Percentiles rank a stretch among this genome's conserved stretches.
Evolutionary conservation across 2,888 invertebrate species (phyloP).

Genomic region (Lissocephala sabroskyi): DNA sequence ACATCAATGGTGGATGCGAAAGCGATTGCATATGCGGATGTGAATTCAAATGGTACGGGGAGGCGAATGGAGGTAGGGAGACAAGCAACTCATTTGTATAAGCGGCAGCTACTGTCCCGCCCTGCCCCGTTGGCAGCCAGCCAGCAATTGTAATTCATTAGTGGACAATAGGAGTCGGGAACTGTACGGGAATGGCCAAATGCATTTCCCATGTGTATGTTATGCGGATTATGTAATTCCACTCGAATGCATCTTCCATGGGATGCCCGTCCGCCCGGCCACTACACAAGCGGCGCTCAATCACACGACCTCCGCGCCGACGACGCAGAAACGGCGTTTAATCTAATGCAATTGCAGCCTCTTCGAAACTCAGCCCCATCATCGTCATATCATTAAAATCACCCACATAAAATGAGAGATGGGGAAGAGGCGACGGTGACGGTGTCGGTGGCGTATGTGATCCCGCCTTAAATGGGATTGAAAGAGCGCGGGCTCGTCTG

Average conservation of each 20-base stretch:
- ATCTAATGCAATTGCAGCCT: conserved; percentile 44
- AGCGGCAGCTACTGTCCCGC: conserved; percentile 2
- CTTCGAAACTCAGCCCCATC: too few species aligned
- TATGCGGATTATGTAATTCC: conserved; percentile 41
- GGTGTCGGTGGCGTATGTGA: background rate
- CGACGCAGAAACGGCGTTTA: too few species aligned
- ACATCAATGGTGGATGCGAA: conserved; percentile 49
- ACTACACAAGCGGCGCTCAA: too few species aligned
- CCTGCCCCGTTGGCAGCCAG: conserved; percentile 19
- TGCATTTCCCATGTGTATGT: conserved; percentile 58
- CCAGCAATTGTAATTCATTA: conserved; percentile 65
- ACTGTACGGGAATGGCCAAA: conserved; percentile 36
- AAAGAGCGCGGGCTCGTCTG: conserved; percentile 16
- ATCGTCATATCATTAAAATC: conserved; percentile 58
- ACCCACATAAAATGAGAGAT: conserved; percentile 24
- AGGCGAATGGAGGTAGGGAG: too few species aligned
- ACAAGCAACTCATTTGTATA: conserved; percentile 22
- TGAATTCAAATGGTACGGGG: too few species aligned
- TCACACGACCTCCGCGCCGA: conserved; percentile 46
- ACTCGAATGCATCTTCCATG: conserved; percentile 47
- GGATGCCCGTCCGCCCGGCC: conserved; percentile 30
- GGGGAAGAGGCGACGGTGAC: background rate
- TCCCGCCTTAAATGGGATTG: background rate
- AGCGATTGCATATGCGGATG: conserved; percentile 15
- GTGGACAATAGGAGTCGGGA: conserved; percentile 37